Percentiles rank a stretch among this genome's conserved stretches.
Conservation (phyloP, 2,888 invertebrate genomes). For the Cyclophora albipunctata region DNA sequence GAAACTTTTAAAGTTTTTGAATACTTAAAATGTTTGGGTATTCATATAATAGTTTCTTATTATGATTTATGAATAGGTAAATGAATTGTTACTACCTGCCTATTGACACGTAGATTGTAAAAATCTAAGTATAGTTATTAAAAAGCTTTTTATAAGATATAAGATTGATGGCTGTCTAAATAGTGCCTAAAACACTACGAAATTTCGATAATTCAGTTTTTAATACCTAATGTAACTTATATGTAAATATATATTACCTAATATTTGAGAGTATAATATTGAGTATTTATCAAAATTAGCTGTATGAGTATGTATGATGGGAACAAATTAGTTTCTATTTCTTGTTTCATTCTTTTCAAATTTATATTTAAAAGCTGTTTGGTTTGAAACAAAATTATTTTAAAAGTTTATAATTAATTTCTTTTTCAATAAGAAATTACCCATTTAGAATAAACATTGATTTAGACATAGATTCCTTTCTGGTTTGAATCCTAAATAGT, state of each 20-base stretch:
- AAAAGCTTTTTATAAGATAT: slow-evolving; percentile 69
- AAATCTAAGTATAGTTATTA: slow-evolving; percentile 54
- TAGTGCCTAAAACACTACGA: slow-evolving; percentile 76
- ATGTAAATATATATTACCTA: slow-evolving; percentile 51
- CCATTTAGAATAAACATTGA: too few species aligned
- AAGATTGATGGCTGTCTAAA: slow-evolving; percentile 76
- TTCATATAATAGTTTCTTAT: slow-evolving; percentile 17
- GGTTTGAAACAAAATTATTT: too few species aligned
- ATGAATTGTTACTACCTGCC: slow-evolving; percentile 69
- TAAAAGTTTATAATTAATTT: too few species aligned
- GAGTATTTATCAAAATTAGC: slow-evolving; percentile 48
- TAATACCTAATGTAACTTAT: slow-evolving; percentile 60
- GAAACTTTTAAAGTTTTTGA: too few species aligned
- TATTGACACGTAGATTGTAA: slow-evolving; percentile 70
- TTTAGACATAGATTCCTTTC: too few species aligned
- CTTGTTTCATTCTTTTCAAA: slow-evolving; percentile 15
- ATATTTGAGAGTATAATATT: slow-evolving; percentile 52
- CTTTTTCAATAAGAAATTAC: too few species aligned
- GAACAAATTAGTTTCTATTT: slow-evolving; percentile 59
- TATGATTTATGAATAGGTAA: slow-evolving; percentile 49
- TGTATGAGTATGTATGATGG: slow-evolving; percentile 56
- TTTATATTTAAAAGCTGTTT: too few species aligned
- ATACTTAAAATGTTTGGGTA: too few species aligned
- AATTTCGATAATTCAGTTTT: slow-evolving; percentile 71
- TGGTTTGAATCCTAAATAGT: too few species aligned